Conservation (phyloP, 2,888 invertebrate species). For the Noctuana brunneofusca region DNA sequence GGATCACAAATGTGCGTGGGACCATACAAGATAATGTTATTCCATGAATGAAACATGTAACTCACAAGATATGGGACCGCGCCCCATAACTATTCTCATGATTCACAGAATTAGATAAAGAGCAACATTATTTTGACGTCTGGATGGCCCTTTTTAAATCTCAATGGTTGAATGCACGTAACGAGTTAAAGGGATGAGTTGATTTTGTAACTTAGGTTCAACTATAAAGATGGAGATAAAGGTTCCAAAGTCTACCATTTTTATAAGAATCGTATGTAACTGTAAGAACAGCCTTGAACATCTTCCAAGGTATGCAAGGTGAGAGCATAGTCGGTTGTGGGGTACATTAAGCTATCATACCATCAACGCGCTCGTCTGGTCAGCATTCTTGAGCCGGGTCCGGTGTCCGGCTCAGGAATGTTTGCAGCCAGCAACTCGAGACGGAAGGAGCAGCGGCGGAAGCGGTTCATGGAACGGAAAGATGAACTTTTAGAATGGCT, state of each 20-base stretch:
- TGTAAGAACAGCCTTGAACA: slow-evolving; percentile 52
- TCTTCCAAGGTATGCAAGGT: slow-evolving; percentile 59
- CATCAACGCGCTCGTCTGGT: slow-evolving; percentile 66
- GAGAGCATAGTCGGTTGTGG: slow-evolving; percentile 49
- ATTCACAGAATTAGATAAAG: slow-evolving; percentile 61
- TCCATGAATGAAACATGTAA: slow-evolving; percentile 69
- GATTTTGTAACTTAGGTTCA: not conserved
- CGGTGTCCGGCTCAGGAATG: slow-evolving; percentile 74
- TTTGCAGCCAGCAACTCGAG: slow-evolving; percentile 77
- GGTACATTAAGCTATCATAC: slow-evolving; percentile 73
- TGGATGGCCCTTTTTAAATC: not conserved
- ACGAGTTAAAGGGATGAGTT: not conserved
- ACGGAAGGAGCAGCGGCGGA: slow-evolving; percentile 80
- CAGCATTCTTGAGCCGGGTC: slow-evolving; percentile 73
- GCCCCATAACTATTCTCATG: slow-evolving; percentile 67
- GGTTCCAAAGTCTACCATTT: not conserved
- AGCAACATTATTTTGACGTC: slow-evolving; percentile 37
- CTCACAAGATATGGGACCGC: slow-evolving; percentile 57
- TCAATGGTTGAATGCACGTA: not conserved
- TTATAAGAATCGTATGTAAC: slow-evolving; percentile 27
- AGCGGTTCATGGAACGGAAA: slow-evolving; percentile 76
- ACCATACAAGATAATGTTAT: slow-evolving; percentile 46
- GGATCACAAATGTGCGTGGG: slow-evolving; percentile 74
- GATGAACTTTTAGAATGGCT: slow-evolving; percentile 46
- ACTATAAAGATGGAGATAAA: not conserved